Conservation (phyloP, 2,797 vertebrate species). For the Gallinago stenura region DNA sequence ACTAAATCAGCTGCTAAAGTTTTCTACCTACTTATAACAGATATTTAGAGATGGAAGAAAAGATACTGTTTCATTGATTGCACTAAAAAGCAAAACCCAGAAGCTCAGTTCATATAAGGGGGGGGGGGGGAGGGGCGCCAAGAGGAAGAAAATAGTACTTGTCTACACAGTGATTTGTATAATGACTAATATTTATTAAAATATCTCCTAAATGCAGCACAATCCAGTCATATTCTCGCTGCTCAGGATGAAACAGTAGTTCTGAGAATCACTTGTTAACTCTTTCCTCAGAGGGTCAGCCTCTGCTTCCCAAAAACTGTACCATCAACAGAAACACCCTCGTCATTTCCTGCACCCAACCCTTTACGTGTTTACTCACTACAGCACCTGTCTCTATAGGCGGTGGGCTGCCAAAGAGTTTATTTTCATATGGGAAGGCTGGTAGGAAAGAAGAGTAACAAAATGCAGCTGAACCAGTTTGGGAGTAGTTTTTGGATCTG, state of each 20-base stretch:
- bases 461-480: conserved; percentile 11
- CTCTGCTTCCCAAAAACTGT: background rate
- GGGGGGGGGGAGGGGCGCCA: background rate
- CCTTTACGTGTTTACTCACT: background rate
- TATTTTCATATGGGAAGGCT: background rate
- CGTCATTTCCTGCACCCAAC: background rate
- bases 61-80: background rate
- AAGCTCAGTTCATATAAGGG: background rate
- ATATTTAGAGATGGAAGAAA: background rate
- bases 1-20: background rate
- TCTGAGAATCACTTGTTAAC: background rate
- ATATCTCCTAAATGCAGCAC: background rate
- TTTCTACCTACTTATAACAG: background rate
- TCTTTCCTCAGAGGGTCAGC: background rate
- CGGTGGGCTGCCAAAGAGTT: background rate
- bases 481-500: background rate
- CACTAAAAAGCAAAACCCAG: background rate
- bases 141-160: background rate
- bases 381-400: background rate
- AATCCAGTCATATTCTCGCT: background rate
- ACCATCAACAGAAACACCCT: background rate
- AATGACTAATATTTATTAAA: background rate
- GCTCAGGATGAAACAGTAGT: background rate
- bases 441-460: background rate
- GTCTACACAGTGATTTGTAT: background rate